Conservation (phyloP, 2,797 vertebrate genomes). For the Enteromius unitaeniatus region DNA sequence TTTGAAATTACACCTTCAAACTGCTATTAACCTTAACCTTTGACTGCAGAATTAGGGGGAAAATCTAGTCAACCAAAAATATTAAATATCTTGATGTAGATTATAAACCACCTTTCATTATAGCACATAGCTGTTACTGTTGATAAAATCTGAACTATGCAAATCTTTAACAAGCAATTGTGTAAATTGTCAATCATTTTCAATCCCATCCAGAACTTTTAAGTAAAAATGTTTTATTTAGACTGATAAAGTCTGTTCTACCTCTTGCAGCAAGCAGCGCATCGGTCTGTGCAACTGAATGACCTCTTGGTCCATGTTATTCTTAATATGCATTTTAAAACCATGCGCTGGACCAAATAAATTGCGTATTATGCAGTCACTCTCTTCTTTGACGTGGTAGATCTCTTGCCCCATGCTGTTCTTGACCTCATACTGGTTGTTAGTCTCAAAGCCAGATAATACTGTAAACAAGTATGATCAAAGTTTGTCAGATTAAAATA, state of each 20-base stretch:
- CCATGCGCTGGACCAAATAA: constrained; percentile 85
- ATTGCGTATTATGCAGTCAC: constrained; percentile 86
- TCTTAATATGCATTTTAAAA: constrained; percentile 86
- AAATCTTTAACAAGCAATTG: not conserved
- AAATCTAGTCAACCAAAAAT: not conserved
- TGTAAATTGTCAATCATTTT: not conserved
- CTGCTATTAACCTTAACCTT: not conserved
- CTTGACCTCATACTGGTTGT: constrained; percentile 88
- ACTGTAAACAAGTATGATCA: constrained; percentile 67
- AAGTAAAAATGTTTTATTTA: not conserved
- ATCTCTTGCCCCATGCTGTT: constrained; percentile 85
- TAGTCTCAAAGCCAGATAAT: constrained; percentile 83
- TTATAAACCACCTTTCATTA: not conserved
- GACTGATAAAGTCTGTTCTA: constrained; percentile 44
- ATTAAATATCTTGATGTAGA: not conserved
- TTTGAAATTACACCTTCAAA: not conserved
- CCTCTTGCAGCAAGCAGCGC: constrained; percentile 90
- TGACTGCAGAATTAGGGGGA: not conserved
- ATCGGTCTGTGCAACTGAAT: constrained; percentile 85
- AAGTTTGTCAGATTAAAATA: not conserved
- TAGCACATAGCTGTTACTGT: not conserved
- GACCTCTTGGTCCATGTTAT: constrained; percentile 82
- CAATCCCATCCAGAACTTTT: not conserved
- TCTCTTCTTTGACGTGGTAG: constrained; percentile 87
- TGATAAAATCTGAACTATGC: not conserved